Conservation (phyloP, 2,797 vertebrate species). For the Falco novaeseelandiae region DNA sequence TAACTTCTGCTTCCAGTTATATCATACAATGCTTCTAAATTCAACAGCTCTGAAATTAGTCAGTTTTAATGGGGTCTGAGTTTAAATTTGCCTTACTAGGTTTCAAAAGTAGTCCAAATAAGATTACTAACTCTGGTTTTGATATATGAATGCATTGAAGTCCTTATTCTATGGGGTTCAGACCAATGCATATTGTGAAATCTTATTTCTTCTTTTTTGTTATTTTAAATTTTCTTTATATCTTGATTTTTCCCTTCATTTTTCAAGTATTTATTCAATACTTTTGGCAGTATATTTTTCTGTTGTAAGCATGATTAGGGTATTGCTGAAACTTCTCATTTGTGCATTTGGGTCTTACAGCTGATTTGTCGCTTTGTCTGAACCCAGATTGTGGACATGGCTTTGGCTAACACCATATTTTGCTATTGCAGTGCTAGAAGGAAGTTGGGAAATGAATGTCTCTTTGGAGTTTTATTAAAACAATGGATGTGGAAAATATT, state of each 20-base stretch:
- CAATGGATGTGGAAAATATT: conserved; percentile 6
- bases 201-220: neutral
- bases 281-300: conserved; percentile 43
- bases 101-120: neutral
- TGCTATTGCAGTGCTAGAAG: conserved; percentile 8
- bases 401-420: conserved; percentile 7
- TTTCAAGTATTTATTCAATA: neutral
- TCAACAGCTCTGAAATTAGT: neutral
- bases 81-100: neutral
- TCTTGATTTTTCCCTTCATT: neutral
- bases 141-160: neutral
- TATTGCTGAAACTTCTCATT: neutral
- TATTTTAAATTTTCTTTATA: neutral
- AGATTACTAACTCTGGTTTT: neutral
- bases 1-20: neutral
- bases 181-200: neutral
- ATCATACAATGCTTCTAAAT: neutral
- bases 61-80: neutral
- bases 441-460: neutral
- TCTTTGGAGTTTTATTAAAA: conserved; percentile 30
- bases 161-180: neutral
- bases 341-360: neutral
- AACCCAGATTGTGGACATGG: neutral
- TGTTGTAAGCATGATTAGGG: neutral
- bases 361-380: conserved; percentile 39